Conservation (phyloP, 64 coral and sea anemone species). For the Actinia tenebrosa region DNA sequence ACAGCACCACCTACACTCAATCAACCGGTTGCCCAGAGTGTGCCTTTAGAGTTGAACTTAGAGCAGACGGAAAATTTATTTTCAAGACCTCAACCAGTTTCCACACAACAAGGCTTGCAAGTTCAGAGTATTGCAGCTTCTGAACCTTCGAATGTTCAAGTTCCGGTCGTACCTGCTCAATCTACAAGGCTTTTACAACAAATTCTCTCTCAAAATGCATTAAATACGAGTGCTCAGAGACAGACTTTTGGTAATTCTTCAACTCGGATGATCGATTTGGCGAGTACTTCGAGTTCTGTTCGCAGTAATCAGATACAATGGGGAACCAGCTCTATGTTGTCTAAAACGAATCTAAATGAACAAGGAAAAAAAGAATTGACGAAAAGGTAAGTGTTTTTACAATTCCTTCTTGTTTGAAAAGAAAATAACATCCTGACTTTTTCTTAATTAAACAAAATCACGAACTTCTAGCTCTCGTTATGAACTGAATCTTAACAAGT, state of each 20-base stretch:
- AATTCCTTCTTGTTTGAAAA: not conserved
- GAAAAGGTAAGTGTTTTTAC: conserved; percentile 14
- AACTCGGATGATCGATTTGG: conserved; percentile 6
- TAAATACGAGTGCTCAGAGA: conserved; percentile 1
- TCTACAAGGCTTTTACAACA: conserved; percentile 4
- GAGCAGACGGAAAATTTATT: not conserved
- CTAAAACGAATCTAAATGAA: not conserved
- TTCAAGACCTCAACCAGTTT: not conserved
- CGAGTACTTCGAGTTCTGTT: conserved; percentile 1
- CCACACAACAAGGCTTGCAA: not conserved
- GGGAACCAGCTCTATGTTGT: not conserved
- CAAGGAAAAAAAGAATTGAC: conserved; percentile 22
- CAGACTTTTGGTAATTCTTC: not conserved
- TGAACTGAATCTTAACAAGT: not conserved
- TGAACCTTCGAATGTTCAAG: not conserved
- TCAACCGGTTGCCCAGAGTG: not conserved
- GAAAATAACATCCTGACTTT: not conserved
- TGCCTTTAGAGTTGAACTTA: not conserved
- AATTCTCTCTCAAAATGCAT: not conserved
- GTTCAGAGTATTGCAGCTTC: not conserved
- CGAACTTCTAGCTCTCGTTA: not conserved
- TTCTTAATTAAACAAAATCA: too few species aligned
- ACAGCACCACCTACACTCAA: not conserved
- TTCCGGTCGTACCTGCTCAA: not conserved
- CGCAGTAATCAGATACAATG: not conserved